phyloP scores from a whole-genome alignment of 2,797 vertebrate species.

The Crax fasciolata region DNA sequence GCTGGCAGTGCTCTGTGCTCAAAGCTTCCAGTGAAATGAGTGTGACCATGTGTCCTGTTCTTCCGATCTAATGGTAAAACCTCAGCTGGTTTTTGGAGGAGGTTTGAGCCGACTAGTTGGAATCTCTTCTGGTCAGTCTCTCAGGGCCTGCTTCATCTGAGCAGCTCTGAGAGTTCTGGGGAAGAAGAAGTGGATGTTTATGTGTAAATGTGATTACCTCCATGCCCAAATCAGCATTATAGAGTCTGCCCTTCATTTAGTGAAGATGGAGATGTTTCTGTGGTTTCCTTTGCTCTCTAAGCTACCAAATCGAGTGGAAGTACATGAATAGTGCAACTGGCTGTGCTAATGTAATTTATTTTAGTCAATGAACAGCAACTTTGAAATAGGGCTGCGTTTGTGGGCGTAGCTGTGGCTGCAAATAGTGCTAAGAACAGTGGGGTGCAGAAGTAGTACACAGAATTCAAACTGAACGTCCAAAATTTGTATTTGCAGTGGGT shows the following conservation, averaged over 20 bases:
- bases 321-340: rapidly evolving
- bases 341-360: neutral
- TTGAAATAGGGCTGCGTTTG: rapidly evolving
- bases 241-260: neutral
- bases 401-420: neutral
- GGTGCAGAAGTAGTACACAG: neutral
- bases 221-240: rapidly evolving
- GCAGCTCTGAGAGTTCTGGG: neutral
- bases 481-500: neutral
- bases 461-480: neutral
- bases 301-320: neutral
- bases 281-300: neutral
- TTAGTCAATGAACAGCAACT: neutral
- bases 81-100: neutral
- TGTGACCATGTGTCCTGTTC: neutral
- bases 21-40: neutral
- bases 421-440: neutral
- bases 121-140: neutral
- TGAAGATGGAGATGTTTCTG: neutral
- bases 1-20: rapidly evolving
- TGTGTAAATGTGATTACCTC: neutral
- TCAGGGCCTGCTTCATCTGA: neutral
- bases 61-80: neutral
- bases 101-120: too few species aligned
- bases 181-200: neutral